These are phyloP conservation scores for Rhyacichthys aspro DNA, from an alignment of 2,797 vertebrate genomes.

Conservation along the genomic window DNA sequence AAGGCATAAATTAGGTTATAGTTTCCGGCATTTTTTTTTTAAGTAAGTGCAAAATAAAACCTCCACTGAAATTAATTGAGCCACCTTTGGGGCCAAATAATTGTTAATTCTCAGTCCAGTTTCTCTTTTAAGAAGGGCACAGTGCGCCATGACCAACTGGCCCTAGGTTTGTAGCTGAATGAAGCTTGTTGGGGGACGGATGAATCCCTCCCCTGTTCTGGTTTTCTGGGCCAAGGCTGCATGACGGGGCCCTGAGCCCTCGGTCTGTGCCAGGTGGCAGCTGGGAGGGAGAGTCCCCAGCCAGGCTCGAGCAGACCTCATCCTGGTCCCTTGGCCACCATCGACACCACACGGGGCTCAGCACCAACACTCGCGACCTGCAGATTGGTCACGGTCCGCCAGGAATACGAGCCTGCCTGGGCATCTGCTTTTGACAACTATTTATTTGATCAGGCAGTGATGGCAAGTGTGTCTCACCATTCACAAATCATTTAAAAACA, in stretches of 20 bases:
- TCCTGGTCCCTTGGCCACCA: conserved; percentile 58
- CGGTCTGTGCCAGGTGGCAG: conserved; percentile 83
- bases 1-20: too few relatives aligned
- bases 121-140: conserved; percentile 52
- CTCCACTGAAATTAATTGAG: conserved; percentile 1
- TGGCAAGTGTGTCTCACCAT: not conserved
- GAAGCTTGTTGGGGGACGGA: conserved; percentile 74
- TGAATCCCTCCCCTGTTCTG: conserved; percentile 81
- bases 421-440: conserved; percentile 23
- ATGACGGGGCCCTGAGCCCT: conserved; percentile 70
- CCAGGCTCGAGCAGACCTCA: conserved; percentile 66
- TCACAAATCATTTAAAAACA: conserved; percentile 6
- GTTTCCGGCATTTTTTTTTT: not conserved
- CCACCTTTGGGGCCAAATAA: conserved; percentile 35
- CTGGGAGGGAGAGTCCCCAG: conserved; percentile 74
- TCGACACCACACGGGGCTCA: conserved; percentile 50
- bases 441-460: conserved; percentile 2
- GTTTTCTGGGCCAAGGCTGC: conserved; percentile 74
- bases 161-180: conserved; percentile 73
- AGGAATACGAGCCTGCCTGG: conserved; percentile 20
- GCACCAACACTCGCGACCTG: conserved; percentile 62
- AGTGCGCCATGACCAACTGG: conserved; percentile 64
- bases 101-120: conserved; percentile 41
- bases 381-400: conserved; percentile 39
- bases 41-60: not conserved